Conservation (phyloP, 2,797 vertebrate species). For the Argentina silus region DNA sequence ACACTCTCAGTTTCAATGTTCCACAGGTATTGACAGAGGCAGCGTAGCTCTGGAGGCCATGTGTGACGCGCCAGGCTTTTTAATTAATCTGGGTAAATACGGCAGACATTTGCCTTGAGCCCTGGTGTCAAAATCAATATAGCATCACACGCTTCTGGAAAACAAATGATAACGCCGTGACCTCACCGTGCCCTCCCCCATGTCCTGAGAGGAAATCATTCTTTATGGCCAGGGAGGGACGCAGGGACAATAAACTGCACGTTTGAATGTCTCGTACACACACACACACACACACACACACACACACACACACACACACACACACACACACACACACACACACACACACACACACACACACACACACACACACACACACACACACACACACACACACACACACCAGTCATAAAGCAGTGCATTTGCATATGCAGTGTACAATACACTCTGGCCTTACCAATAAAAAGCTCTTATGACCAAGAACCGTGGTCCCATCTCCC, state of each 20-base stretch:
- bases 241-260: slow-evolving; percentile 13
- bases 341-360: neutral
- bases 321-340: neutral
- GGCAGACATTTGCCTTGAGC: slow-evolving; percentile 72
- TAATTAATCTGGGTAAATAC: slow-evolving; percentile 77
- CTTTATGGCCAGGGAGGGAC: slow-evolving; percentile 32
- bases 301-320: slow-evolving; percentile 1
- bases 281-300: neutral
- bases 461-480: neutral
- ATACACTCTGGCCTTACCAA: neutral
- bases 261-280: neutral
- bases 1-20: slow-evolving; percentile 19
- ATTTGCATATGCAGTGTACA: too few relatives aligned
- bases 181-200: slow-evolving; percentile 32
- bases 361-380: slow-evolving; percentile 21
- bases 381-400: neutral
- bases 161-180: slow-evolving; percentile 66
- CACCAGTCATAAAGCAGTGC: neutral
- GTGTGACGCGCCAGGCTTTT: slow-evolving; percentile 61
- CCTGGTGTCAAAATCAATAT: slow-evolving; percentile 72
- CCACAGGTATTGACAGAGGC: slow-evolving; percentile 41
- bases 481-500: slow-evolving; percentile 1
- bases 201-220: slow-evolving; percentile 25
- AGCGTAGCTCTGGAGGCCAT: slow-evolving; percentile 43
- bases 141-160: slow-evolving; percentile 55